phyloP scores from a whole-genome alignment of 2,888 invertebrate genomes.

The Calameuta pallipes region DNA sequence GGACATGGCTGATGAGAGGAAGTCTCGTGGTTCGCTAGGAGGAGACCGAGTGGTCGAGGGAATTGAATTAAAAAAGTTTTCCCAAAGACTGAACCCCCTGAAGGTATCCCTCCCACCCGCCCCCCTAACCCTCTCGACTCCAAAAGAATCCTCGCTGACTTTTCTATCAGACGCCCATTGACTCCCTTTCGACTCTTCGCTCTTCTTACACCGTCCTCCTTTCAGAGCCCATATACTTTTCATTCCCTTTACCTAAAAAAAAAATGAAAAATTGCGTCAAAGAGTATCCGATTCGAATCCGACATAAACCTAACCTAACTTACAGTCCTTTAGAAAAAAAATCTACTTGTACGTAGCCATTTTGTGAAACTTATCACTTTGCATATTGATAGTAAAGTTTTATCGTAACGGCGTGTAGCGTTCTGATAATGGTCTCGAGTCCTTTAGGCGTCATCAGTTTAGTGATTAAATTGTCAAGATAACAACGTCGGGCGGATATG shows the following conservation, averaged over 20 bases:
- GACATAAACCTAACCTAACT: too few relatives aligned
- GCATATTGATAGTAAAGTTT: not conserved
- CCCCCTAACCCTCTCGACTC: not conserved
- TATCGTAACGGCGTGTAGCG: not conserved
- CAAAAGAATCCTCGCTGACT: not conserved
- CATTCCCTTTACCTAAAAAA: not conserved
- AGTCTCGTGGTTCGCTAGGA: not conserved
- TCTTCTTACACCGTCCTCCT: not conserved
- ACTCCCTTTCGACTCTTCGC: not conserved
- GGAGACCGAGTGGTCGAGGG: not conserved
- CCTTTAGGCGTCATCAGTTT: not conserved
- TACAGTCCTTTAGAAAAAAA: too few relatives aligned
- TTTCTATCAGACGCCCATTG: not conserved
- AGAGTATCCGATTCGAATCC: not conserved
- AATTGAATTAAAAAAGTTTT: not conserved
- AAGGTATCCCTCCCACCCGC: not conserved
- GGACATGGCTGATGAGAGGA: not conserved
- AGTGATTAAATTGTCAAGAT: not conserved
- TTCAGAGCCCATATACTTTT: not conserved
- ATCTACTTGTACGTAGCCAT: too few relatives aligned
- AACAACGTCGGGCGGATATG: not conserved
- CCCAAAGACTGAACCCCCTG: not conserved
- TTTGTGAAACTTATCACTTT: not conserved
- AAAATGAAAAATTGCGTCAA: too few relatives aligned
- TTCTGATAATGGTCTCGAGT: not conserved